Evolutionary conservation across 2,797 vertebrate species (phyloP).

Genomic region (Vireo griseus): DNA sequence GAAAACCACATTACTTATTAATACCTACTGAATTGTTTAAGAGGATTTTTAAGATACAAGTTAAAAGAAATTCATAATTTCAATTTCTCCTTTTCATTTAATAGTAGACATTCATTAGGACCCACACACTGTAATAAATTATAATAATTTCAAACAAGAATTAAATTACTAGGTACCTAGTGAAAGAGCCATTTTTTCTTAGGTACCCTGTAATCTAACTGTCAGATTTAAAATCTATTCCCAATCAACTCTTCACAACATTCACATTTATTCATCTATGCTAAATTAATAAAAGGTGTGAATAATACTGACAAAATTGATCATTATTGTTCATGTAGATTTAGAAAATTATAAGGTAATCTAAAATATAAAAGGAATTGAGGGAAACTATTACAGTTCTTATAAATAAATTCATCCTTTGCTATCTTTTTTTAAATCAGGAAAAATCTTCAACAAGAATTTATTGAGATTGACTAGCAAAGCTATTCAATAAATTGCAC

Average conservation of each 20-base stretch:
- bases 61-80: constrained; percentile 88
- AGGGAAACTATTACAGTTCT: constrained; percentile 87
- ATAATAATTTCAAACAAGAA: constrained; percentile 98
- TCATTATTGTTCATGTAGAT: constrained; percentile 93
- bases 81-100: constrained; percentile 95
- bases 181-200: constrained; percentile 86
- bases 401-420: constrained; percentile 81
- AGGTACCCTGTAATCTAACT: constrained; percentile 97
- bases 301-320: constrained; percentile 91
- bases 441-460: constrained; percentile 68
- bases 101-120: constrained; percentile 97
- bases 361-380: constrained; percentile 86
- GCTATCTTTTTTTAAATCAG: constrained; percentile 62
- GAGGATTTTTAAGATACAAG: constrained; percentile 78
- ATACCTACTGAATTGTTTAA: constrained; percentile 78
- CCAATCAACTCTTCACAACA: constrained; percentile 97
- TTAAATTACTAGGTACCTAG: constrained; percentile 97
- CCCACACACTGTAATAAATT: constrained; percentile 98
- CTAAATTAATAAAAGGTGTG: constrained; percentile 97
- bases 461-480: constrained; percentile 71
- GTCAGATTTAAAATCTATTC: constrained; percentile 94
- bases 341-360: constrained; percentile 97
- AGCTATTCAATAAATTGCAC: constrained; percentile 67
- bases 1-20: constrained; percentile 71
- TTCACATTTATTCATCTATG: constrained; percentile 98